Evolutionary conservation across 92 coral and sea anemone genomes (phyloP).

Genomic region (Nematostella vectensis): DNA sequence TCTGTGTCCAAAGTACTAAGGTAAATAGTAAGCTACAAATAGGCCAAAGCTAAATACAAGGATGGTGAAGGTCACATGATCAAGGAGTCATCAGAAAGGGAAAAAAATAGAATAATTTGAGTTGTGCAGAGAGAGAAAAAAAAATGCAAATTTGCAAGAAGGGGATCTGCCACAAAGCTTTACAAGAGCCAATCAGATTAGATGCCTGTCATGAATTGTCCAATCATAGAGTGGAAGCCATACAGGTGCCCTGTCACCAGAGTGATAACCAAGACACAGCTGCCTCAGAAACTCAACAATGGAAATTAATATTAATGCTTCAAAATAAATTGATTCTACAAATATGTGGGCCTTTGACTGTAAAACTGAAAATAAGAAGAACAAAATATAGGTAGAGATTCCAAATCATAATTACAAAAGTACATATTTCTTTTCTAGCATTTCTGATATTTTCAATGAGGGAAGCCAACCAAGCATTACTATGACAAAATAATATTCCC

Average conservation of each 20-base stretch:
- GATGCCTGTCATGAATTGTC: conserved; percentile 17
- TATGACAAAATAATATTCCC: too few relatives aligned
- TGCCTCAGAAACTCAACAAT: conserved; percentile 37
- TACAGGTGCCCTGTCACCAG: conserved; percentile 69
- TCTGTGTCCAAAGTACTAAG: not conserved
- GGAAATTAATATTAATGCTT: conserved; percentile 57
- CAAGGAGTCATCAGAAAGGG: conserved; percentile 26
- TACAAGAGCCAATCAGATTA: conserved; percentile 54
- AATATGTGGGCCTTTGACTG: conserved; percentile 22
- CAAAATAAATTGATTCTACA: conserved; percentile 46
- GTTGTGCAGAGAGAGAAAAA: conserved; percentile 10
- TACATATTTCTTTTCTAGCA: too few relatives aligned
- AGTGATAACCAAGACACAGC: conserved; percentile 66
- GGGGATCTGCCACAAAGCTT: conserved; percentile 42
- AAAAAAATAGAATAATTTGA: conserved; percentile 21
- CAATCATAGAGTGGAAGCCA: conserved; percentile 53
- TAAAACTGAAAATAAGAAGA: not conserved
- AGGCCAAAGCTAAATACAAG: not conserved
- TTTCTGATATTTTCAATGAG: too few relatives aligned
- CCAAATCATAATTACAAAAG: too few relatives aligned
- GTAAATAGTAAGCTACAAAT: not conserved
- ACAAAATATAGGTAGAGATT: too few relatives aligned
- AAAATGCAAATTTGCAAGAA: conserved; percentile 68
- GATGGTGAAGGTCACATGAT: conserved; percentile 81
- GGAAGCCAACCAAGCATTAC: too few relatives aligned